Percentiles rank a stretch among this genome's conserved stretches.
These are phyloP conservation scores for Pelochelys cantorii DNA, from an alignment of 2,797 vertebrate species.

Conservation along the genomic window DNA sequence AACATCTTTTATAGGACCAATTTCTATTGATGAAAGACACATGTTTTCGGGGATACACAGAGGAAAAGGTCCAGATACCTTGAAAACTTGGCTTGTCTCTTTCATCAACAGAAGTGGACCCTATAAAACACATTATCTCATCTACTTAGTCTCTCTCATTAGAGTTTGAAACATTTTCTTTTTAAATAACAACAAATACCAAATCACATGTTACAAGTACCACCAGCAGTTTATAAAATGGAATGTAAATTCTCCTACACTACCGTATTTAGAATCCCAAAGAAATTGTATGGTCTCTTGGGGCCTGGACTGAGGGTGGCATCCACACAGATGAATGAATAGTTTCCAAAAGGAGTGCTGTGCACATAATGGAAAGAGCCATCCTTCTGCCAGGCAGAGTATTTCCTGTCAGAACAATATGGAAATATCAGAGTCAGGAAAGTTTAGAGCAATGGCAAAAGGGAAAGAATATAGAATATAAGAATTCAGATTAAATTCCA, in stretches of 20 bases:
- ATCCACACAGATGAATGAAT: constrained; percentile 95
- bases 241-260: constrained; percentile 49
- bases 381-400: constrained; percentile 91
- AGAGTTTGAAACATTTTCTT: not conserved
- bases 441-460: constrained; percentile 30
- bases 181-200: not conserved
- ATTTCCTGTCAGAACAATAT: constrained; percentile 87
- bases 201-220: not conserved
- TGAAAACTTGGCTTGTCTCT: not conserved
- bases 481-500: not conserved
- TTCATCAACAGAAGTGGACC: not conserved
- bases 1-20: not conserved
- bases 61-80: not conserved
- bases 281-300: constrained; percentile 97
- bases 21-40: not conserved
- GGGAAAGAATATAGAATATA: not conserved
- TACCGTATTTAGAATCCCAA: constrained; percentile 94
- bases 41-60: not conserved
- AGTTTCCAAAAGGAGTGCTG: constrained; percentile 93
- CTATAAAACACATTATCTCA: not conserved
- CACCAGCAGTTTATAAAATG: constrained; percentile 33
- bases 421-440: constrained; percentile 29
- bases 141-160: not conserved
- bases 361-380: constrained; percentile 96
- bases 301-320: constrained; percentile 93